phyloP scores from a whole-genome alignment of 2,888 invertebrate species.

The Myopa testacea region DNA sequence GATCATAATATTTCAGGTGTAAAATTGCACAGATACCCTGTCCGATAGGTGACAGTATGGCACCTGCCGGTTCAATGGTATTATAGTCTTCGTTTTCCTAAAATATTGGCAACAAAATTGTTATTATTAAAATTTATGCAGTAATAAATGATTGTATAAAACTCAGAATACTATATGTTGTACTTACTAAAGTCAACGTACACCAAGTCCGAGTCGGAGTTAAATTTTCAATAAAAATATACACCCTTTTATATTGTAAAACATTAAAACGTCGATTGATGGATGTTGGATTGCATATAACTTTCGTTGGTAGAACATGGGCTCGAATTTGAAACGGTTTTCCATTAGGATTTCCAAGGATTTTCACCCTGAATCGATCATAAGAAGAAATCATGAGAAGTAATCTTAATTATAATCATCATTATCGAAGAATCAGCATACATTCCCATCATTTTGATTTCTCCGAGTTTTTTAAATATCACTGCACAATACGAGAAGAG shows the following conservation, averaged over 20 bases:
- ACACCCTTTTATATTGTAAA: slow-evolving; percentile 47
- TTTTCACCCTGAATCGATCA: slow-evolving; percentile 50
- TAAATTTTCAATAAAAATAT: slow-evolving; percentile 59
- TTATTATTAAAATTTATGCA: not conserved
- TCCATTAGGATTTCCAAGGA: slow-evolving; percentile 55
- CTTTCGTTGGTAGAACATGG: slow-evolving; percentile 55
- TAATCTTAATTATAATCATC: no score
- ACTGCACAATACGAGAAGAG: slow-evolving; percentile 51
- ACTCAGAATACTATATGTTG: no score
- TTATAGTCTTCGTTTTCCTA: slow-evolving; percentile 48
- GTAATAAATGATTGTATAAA: no score
- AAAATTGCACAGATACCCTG: slow-evolving; percentile 57
- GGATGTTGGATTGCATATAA: slow-evolving; percentile 49
- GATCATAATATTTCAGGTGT: slow-evolving; percentile 55
- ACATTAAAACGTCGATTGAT: slow-evolving; percentile 51
- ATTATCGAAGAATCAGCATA: slow-evolving; percentile 43
- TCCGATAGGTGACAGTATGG: slow-evolving; percentile 53
- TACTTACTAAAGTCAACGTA: slow-evolving; percentile 55
- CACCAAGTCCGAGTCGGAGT: slow-evolving; percentile 59
- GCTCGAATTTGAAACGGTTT: slow-evolving; percentile 56
- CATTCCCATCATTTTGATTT: slow-evolving; percentile 54
- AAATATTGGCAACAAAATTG: slow-evolving; percentile 14
- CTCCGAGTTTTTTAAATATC: slow-evolving; percentile 53
- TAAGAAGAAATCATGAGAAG: not conserved
- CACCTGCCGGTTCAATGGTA: slow-evolving; percentile 55